These are phyloP conservation scores for Andrena chrysosceles DNA, from an alignment of 2,888 invertebrate species.

Conservation along the genomic window DNA sequence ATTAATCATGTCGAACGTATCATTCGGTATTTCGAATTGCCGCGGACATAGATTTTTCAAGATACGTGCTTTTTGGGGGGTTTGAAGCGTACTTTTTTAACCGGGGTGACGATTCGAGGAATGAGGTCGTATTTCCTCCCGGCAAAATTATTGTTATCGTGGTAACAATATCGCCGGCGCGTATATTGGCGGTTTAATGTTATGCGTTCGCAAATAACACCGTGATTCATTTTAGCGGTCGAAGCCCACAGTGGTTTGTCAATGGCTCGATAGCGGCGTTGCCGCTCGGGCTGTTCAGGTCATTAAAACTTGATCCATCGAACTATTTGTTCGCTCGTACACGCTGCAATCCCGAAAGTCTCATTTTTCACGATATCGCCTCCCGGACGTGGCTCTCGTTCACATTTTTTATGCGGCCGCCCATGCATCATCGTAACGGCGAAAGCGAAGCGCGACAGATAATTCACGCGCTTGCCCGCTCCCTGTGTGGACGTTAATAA, in stretches of 20 bases:
- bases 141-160: conserved; percentile 68
- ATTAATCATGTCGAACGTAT: conserved; percentile 33
- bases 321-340: conserved; percentile 76
- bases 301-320: conserved; percentile 78
- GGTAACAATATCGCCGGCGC: conserved; percentile 62
- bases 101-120: conserved; percentile 18
- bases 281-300: conserved; percentile 75
- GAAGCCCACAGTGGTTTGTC: conserved; percentile 74
- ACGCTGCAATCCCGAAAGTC: conserved; percentile 75
- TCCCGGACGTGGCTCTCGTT: conserved; percentile 69
- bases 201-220: conserved; percentile 74
- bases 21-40: conserved; percentile 32
- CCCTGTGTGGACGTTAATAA: conserved; percentile 54
- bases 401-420: conserved; percentile 73
- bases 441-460: conserved; percentile 72
- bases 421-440: conserved; percentile 74
- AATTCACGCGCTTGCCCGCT: conserved; percentile 64
- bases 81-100: conserved; percentile 18
- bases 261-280: conserved; percentile 76
- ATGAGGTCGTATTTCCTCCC: conserved; percentile 58
- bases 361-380: conserved; percentile 76
- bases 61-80: background rate
- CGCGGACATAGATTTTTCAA: conserved; percentile 10
- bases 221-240: conserved; percentile 72
- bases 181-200: conserved; percentile 69